Base-by-base conservation (phyloP, 2,888 invertebrate species). In the Heliconius hortense region DNA sequence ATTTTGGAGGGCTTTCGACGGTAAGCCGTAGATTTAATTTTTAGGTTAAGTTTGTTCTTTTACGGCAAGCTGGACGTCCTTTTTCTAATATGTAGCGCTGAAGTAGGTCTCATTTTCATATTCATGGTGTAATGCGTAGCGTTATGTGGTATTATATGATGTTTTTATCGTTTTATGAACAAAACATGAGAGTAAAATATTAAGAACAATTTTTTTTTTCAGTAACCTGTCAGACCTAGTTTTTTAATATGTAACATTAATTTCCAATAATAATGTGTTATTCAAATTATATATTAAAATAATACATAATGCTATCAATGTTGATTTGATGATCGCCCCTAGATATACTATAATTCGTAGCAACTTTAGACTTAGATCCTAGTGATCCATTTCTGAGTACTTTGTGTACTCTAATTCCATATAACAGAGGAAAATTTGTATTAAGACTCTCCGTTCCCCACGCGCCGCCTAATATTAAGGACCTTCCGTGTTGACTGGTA, bases 111-210 rank as follows among this genome's bases (percentile, higher is more conserved):
- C 53, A 60, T 76, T 81, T 82, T 81, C 80, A 82, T 78, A 82
- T 84, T 82, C 79, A 84, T 81, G 80, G 78, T 80, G 81, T 71
- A 77, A 76, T 75, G 80, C 81, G 79, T 76, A 66, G 73, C 68
- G 70, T 74, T 75, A 73, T 71, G 21, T 43, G 11, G 26, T 10
- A 71, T 21, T 28, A 71, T 39, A 39, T 5, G 24, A 59, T 62
- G 26, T n/a, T 28, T 53, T 26, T 43, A 39, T 28, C 71, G 26
- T 71, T 11, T 62, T 43, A 24, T 66, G 66, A 24, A 66, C 13
- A 39, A 43, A 24, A 31, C 48, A 48, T 39, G 15, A 24, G 60
- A 39, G 5, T 66, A 5, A 24, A 39, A 39, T 24, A 39, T 35
- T 11, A 39, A n/a, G 15, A 15, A n/a, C 11, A 35, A 13, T 24